Conservation (phyloP, 2,113 vertebrate species). For the Melospiza melodia region DNA sequence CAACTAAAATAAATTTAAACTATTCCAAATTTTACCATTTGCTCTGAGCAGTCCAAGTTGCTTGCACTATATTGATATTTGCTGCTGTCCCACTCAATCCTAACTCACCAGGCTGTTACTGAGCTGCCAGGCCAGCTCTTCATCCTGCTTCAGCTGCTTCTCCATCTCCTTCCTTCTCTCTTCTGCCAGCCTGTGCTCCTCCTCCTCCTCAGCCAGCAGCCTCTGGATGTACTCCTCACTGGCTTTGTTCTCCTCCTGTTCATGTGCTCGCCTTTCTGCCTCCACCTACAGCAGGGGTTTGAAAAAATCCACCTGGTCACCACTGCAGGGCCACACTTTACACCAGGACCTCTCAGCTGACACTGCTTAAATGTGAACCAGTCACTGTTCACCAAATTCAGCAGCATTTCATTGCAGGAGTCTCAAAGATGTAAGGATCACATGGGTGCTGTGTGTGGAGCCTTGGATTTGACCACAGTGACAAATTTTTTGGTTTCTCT, state of each 20-base stretch:
- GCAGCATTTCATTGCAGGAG: background rate
- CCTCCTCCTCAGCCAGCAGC: conserved; percentile 86
- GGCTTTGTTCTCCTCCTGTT: conserved; percentile 85
- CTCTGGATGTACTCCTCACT: conserved; percentile 88
- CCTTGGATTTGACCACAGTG: background rate
- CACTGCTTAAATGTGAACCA: accelerated
- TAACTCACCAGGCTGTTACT: conserved; percentile 82
- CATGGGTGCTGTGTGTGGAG: background rate
- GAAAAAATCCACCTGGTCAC: background rate
- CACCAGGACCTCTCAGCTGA: background rate
- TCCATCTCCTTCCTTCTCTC: conserved; percentile 73
- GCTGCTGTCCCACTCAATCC: background rate
- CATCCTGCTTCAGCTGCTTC: conserved; percentile 82
- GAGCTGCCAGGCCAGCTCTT: conserved; percentile 83
- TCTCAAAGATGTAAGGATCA: background rate
- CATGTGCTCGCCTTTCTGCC: conserved; percentile 81
- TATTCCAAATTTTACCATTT: background rate
- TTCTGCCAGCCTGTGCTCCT: conserved; percentile 71
- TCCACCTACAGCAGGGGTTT: conserved; percentile 70
- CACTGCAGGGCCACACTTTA: background rate
- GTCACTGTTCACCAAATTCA: background rate
- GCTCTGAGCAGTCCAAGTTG: background rate
- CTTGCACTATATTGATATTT: background rate
- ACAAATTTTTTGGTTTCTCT: background rate
- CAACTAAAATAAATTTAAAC: background rate